Evolutionary conservation across 2,888 invertebrate genomes (phyloP).

Genomic region (Pocota personata): DNA sequence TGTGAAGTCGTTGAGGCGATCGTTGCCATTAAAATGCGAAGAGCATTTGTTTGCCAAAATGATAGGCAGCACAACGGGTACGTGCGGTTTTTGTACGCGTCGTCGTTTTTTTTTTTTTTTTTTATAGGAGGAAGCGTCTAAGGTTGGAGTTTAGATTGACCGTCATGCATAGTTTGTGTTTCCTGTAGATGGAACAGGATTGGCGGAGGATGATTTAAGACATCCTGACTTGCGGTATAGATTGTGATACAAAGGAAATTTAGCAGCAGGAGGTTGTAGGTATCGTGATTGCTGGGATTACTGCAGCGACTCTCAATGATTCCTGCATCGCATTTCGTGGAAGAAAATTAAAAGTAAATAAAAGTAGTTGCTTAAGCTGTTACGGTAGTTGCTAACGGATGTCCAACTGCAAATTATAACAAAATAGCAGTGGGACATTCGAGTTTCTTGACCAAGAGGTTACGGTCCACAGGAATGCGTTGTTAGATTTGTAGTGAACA

Average conservation of each 20-base stretch:
- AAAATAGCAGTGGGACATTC: no score
- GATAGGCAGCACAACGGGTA: background rate
- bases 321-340: no score
- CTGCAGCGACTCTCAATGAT: no score
- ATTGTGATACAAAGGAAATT: background rate
- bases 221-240: background rate
- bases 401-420: no score
- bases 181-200: background rate
- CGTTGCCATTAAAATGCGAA: constrained; percentile 26
- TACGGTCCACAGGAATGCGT: no score
- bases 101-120: background rate
- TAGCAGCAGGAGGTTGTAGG: background rate
- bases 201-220: background rate
- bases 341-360: no score
- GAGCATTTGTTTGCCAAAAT: constrained; percentile 13
- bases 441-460: no score
- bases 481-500: no score
- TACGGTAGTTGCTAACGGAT: no score
- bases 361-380: no score
- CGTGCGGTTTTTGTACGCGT: background rate
- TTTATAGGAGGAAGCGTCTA: constrained; percentile 15
- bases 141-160: background rate
- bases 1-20: background rate
- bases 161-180: background rate
- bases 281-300: no score